Percentiles rank a stretch among this genome's conserved stretches.
Evolutionary conservation across 2,113 vertebrate genomes (phyloP).

Genomic region (Galeopterus variegatus): DNA sequence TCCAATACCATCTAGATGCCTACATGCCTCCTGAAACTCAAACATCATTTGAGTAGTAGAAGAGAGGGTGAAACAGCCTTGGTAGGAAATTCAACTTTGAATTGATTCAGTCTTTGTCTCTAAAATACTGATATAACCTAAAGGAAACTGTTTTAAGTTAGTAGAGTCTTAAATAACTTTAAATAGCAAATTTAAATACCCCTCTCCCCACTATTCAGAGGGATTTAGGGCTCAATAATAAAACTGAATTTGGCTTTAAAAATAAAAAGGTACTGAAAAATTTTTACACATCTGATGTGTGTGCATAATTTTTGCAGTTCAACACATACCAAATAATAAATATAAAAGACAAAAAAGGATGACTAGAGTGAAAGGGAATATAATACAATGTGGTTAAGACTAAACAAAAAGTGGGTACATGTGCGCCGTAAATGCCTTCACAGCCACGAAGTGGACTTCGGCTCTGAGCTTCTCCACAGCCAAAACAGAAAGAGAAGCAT

Average conservation of each 20-base stretch:
- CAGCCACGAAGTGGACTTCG: neutral
- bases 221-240: slow-evolving; percentile 11
- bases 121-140: neutral
- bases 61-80: neutral
- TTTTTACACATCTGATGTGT: neutral
- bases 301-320: neutral
- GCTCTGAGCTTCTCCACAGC: neutral
- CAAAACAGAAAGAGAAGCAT: slow-evolving; percentile 15
- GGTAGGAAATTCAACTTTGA: neutral
- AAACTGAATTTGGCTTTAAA: slow-evolving; percentile 36
- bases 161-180: slow-evolving; percentile 31
- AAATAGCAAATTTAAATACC: neutral
- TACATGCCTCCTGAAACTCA: neutral
- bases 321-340: neutral
- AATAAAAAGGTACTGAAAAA: neutral
- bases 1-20: neutral
- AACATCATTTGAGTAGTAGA: neutral
- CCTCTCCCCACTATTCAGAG: neutral
- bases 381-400: neutral
- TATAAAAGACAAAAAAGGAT: neutral
- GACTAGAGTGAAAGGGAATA: neutral
- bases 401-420: neutral
- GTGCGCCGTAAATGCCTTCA: neutral
- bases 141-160: slow-evolving; percentile 27
- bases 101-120: neutral